Base-by-base conservation (phyloP, 2,113 vertebrate species). In the Zootoca vivipara region DNA sequence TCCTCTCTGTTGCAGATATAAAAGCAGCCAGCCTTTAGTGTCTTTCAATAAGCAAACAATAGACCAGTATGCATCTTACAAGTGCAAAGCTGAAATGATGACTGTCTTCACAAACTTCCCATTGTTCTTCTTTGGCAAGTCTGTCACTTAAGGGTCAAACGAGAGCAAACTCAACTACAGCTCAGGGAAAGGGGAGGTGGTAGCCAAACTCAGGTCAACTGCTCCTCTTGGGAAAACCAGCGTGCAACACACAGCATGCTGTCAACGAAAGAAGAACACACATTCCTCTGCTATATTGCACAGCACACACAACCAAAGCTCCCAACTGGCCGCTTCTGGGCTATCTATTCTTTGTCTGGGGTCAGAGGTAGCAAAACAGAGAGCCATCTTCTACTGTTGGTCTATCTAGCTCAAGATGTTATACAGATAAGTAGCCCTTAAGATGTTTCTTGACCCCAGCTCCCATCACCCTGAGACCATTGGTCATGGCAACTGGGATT, bases 111-210 rank as follows among this genome's bases (percentile, higher is more conserved):
- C 70, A 88, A 77, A 81, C 58, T 83, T 89, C 65, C 72, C 35
- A 20, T n/a, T 89, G 13, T 40, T 86, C 22, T 42, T 89, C n/a
- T 67, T 87, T 46, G 35, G 82, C 82, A 82, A 84, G 35, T 38
- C 9, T 89, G 70, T 90, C 90, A 89, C 78, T 85, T 70, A 22
- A 79, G 86, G 82, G 86, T 86, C 90, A 90, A 91, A 26, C 74
- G 2, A 89, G 38, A 90, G 58, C 87, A 87, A 75, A 88, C 26
- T 73, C 46, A 86, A 89, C 62, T 80, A 74, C 72, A 89, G 35
- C 28, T 56, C 83, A 90, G 67, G 79, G 87, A 90, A 16, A 40
- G 20, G 75, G 72, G 33, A 89, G 90, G 70, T 30, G 26, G 85
- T 72, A 84, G 62, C 82, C 82, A 93, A 86, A 62, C 46, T 65